These are phyloP conservation scores for Sylvilagus floridanus DNA, from an alignment of 2,797 vertebrate species.

Conservation along the genomic window DNA sequence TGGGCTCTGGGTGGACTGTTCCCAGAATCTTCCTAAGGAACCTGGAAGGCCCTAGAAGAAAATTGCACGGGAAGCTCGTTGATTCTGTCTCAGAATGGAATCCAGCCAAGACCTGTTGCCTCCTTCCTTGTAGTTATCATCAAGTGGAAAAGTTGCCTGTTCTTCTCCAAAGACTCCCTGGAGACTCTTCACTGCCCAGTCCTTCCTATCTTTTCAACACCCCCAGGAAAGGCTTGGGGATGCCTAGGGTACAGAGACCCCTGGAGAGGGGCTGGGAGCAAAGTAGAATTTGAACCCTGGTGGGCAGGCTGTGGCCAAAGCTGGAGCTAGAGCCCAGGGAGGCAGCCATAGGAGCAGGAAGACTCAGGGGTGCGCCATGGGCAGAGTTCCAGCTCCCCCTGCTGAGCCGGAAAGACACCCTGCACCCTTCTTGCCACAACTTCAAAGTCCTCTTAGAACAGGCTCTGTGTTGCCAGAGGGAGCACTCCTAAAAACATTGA, in stretches of 20 bases:
- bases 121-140: background rate
- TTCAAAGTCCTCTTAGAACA: background rate
- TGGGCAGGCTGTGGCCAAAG: background rate
- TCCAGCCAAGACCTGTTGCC: background rate
- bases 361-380: too few species aligned
- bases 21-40: background rate
- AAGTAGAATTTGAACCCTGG: background rate
- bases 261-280: background rate
- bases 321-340: background rate
- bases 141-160: background rate
- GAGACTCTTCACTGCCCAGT: background rate
- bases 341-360: background rate
- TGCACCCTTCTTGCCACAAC: background rate
- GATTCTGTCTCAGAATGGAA: background rate
- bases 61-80: background rate
- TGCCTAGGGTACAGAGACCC: background rate
- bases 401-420: background rate
- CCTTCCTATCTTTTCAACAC: background rate
- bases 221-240: background rate
- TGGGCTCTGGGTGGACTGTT: background rate
- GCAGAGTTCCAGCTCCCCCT: background rate
- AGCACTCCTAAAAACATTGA: background rate
- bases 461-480: background rate
- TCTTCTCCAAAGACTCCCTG: background rate
- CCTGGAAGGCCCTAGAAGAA: background rate